phyloP scores from a whole-genome alignment of 2,113 vertebrate genomes.

The Nyctereutes procyonoides region DNA sequence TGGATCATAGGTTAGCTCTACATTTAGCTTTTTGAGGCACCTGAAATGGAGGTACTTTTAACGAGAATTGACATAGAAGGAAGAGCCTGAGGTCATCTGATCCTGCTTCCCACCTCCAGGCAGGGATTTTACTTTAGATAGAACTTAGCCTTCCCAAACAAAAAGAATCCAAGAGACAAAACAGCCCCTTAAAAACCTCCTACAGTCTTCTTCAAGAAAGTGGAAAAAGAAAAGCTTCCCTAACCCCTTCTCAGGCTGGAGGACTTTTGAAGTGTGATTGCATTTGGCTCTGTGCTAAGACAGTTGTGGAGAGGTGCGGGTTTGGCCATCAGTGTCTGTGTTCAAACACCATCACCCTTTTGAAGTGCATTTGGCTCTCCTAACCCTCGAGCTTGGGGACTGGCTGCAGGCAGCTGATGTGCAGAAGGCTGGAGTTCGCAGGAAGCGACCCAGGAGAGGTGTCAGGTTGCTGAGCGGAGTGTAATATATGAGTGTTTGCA shows the following conservation, averaged over 20 bases:
- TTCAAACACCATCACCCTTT: too few relatives aligned
- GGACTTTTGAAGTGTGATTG: constrained; percentile 42
- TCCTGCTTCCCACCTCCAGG: background rate
- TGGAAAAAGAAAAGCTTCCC: background rate
- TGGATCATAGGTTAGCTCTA: background rate
- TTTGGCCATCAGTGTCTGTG: background rate
- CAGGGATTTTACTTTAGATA: background rate
- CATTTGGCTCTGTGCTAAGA: background rate
- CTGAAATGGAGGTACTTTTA: background rate
- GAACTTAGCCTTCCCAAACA: background rate
- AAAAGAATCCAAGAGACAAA: background rate
- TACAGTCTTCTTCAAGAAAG: background rate
- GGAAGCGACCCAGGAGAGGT: background rate
- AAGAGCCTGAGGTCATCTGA: background rate
- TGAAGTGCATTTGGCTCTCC: background rate
- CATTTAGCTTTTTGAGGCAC: background rate
- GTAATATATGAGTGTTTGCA: background rate
- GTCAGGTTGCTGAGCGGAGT: background rate
- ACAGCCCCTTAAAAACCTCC: background rate
- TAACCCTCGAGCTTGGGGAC: background rate
- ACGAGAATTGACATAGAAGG: background rate
- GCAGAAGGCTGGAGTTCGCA: background rate
- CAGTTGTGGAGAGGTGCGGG: background rate
- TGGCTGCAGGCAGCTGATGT: background rate
- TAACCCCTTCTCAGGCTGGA: background rate